phyloP scores from a whole-genome alignment of 2,797 vertebrate genomes.

The Pangasius macronema region DNA sequence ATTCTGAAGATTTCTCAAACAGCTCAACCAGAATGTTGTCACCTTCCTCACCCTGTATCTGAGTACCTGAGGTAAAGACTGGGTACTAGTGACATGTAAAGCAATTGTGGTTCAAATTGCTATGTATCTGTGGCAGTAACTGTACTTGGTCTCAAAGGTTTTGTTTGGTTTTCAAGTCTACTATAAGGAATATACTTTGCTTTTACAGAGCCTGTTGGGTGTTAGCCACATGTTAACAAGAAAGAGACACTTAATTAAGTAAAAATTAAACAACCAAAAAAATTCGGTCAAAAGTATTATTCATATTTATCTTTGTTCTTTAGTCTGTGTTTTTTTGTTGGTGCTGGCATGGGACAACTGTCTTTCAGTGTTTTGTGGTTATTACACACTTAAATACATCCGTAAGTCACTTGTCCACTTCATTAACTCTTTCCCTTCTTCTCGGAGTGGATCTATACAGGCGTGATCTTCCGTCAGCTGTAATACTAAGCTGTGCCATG shows the following conservation, averaged over 20 bases:
- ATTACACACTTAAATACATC: background rate
- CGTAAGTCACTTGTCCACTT: conserved; percentile 55
- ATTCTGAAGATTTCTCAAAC: background rate
- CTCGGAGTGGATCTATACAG: background rate
- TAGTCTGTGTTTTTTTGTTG: background rate
- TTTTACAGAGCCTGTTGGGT: background rate
- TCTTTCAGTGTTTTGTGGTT: background rate
- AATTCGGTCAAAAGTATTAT: background rate
- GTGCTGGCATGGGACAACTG: background rate
- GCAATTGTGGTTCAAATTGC: background rate
- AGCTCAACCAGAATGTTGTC: background rate
- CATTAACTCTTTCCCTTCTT: conserved; percentile 41
- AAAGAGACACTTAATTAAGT: background rate
- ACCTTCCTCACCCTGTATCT: background rate
- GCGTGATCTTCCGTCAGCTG: background rate
- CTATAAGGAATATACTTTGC: background rate
- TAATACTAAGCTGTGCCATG: conserved; percentile 61
- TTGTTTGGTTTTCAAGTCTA: background rate
- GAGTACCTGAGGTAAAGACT: background rate
- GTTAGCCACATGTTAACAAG: too few relatives aligned
- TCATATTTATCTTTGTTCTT: background rate
- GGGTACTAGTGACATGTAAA: background rate
- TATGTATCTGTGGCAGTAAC: background rate
- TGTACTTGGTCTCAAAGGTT: background rate
- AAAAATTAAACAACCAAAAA: background rate